Conservation (phyloP, 2,797 vertebrate species). For the Microhierax caerulescens region DNA sequence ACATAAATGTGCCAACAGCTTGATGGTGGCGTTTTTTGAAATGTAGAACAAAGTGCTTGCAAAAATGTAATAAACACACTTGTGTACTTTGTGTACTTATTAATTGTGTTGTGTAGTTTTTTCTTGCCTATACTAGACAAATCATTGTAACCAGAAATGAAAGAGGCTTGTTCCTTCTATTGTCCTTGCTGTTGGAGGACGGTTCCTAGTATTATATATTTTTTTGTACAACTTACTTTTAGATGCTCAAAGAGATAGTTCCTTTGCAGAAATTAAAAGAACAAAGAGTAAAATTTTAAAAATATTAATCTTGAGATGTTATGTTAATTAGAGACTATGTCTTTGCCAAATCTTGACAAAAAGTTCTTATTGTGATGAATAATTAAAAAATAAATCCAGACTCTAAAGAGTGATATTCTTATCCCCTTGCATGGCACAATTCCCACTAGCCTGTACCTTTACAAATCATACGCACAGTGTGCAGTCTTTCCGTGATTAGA, state of each 20-base stretch:
- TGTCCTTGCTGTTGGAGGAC: neutral
- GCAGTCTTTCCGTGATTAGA: neutral
- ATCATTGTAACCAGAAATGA: neutral
- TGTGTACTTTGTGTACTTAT: conserved; percentile 94
- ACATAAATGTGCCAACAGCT: conserved; percentile 99
- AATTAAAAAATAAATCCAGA: neutral
- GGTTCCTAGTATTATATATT: neutral
- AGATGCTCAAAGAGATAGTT: neutral
- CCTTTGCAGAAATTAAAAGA: neutral
- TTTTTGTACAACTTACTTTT: neutral
- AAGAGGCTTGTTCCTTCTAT: neutral
- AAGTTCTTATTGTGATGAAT: neutral
- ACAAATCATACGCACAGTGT: neutral
- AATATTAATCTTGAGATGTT: neutral
- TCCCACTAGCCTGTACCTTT: neutral
- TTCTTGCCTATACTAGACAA: neutral
- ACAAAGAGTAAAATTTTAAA: neutral
- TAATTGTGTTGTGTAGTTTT: conserved; percentile 51
- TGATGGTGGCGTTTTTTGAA: conserved; percentile 98
- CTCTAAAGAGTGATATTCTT: neutral
- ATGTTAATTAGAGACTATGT: neutral
- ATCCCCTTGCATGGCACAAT: neutral
- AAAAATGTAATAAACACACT: conserved; percentile 95
- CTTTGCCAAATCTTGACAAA: neutral
- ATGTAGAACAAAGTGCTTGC: conserved; percentile 99